These are phyloP conservation scores for Alces alces DNA, from an alignment of 2,113 vertebrate genomes.

Conservation along the genomic window DNA sequence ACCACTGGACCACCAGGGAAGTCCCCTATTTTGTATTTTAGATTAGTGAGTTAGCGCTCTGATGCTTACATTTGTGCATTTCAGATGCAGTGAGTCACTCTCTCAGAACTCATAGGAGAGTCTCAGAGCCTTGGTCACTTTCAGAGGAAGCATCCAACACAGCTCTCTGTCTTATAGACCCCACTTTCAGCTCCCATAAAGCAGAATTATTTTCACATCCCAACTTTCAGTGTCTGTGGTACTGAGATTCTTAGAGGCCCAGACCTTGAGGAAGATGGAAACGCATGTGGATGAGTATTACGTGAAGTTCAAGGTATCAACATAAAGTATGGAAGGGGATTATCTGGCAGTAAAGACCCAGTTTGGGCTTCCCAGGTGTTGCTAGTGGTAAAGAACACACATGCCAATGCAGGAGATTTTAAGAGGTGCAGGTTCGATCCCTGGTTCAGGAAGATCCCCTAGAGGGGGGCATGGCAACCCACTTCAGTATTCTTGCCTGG, in stretches of 20 bases:
- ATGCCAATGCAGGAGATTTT: neutral
- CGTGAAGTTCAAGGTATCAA: neutral
- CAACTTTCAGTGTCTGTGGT: neutral
- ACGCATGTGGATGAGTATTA: neutral
- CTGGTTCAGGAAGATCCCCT: neutral
- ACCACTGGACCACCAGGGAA: neutral
- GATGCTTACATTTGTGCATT: neutral
- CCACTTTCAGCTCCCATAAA: neutral
- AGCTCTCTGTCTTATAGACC: neutral
- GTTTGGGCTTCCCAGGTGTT: neutral
- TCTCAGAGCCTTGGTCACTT: neutral
- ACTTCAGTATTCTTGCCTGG: neutral
- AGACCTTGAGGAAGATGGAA: neutral
- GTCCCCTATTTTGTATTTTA: neutral
- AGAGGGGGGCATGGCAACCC: neutral
- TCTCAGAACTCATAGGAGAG: neutral
- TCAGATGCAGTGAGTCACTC: neutral
- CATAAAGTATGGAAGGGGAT: neutral
- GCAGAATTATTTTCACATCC: neutral
- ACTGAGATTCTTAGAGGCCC: neutral
- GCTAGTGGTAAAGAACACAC: neutral
- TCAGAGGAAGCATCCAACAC: neutral
- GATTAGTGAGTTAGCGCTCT: neutral
- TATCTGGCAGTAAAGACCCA: neutral
- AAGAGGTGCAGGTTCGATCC: neutral